Evolutionary conservation across 1,140 invertebrate genomes (phyloP), one percentile per base, ranked within the genome.

Genomic region (Formica selysi): DNA sequence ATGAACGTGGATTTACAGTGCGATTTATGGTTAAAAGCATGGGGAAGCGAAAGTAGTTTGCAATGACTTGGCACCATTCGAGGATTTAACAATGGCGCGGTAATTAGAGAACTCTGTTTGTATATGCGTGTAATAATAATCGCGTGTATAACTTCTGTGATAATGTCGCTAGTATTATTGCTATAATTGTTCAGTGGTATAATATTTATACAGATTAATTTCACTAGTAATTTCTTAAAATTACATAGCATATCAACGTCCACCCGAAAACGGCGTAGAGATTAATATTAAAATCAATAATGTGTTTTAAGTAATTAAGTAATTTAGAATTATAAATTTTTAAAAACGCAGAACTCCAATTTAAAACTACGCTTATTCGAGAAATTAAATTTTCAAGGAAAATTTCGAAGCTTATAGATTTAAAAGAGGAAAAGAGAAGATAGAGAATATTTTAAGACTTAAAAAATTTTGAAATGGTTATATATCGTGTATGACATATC

Each of bases 1-100:
- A 91, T 76, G 79, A 83, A 36, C 22, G 64, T n/a, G 67, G 62
- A 91, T 90, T 91, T 91, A 89, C 86, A 71, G 10, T n/a, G 19
- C 36, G 48, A 51, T 51, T 51, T 51, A 51, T 16, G 54, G 54
- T 86, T 71, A 74, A 88, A 87, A 89, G 51, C 44, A 29, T 5
- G 10, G 19, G 13, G 36, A 8, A 36, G 38, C 26, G 71, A 84
- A 87, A 84, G 70, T 87, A 87, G 80, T 84, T 85, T 19, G 59
- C 44, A 13, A 84, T 61, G 32, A 86, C 70, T 90, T 90, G 76
- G 51, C 59, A 8, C 65, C n/a, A 32, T 32, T 68, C 80, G 59
- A 68, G 48, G 51, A 29, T 74, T 16, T 41, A 59, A 80, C 76
- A 90, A 81, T 80, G 71, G 48, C 41, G 29, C 3, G 51, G 36